Conservation (phyloP, 2,113 vertebrate species). For the Hippoglossus stenolepis region DNA sequence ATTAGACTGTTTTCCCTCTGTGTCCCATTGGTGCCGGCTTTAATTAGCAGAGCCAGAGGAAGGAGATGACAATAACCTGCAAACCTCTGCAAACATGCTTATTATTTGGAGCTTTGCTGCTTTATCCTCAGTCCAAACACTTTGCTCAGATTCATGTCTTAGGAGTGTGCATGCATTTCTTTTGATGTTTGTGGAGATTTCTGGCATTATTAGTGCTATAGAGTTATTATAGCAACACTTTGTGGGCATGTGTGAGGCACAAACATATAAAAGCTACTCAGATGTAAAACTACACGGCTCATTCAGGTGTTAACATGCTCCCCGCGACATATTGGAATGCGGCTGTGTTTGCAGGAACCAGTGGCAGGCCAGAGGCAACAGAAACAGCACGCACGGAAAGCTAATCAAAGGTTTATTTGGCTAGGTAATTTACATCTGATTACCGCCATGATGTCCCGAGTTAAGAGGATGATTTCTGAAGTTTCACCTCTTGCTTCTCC, state of each 20-base stretch:
- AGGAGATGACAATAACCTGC: conserved; percentile 65
- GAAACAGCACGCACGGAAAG: conserved; percentile 50
- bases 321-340: conserved; percentile 22
- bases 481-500: conserved; percentile 69
- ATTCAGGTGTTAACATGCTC: conserved; percentile 27
- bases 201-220: background rate
- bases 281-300: conserved; percentile 2
- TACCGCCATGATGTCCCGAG: conserved; percentile 58
- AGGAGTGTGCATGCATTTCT: conserved; percentile 31
- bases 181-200: conserved; percentile 47
- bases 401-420: conserved; percentile 71
- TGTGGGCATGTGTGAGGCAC: background rate
- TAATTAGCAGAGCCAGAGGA: conserved; percentile 76
- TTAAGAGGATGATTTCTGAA: conserved; percentile 62
- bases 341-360: conserved; percentile 42
- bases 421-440: conserved; percentile 70
- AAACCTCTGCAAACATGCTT: conserved; percentile 73
- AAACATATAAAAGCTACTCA: conserved; percentile 17
- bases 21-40: conserved; percentile 67
- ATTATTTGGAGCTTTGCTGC: conserved; percentile 51
- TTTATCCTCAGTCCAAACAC: conserved; percentile 51
- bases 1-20: conserved; percentile 48
- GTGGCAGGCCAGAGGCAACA: conserved; percentile 44
- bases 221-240: conserved; percentile 13
- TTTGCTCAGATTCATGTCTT: conserved; percentile 37